Base-by-base conservation (phyloP, 2,888 invertebrate species). In the Trichogramma evanescens region DNA sequence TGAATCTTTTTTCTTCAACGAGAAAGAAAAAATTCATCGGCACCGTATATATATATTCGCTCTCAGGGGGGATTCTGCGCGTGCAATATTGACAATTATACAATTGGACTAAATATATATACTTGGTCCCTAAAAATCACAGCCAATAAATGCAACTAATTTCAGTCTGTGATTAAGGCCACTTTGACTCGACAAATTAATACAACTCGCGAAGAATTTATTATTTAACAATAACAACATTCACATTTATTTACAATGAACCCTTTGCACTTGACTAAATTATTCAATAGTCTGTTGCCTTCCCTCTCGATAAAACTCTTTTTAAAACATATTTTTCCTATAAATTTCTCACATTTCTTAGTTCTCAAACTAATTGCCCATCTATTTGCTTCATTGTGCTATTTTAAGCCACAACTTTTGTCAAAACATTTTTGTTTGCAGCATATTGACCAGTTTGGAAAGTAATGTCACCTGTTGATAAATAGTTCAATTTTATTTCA, bases 111-210 rank as follows among this genome's bases (percentile, higher is more conserved):
- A 26, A 26, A 26, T 26, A 26, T 26, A 26, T 26, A 54, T n/a
- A 51, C 52, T 77, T 78, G 78, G 77, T 77, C 77, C 77, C 74
- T 74, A 76, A 70, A 67, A 72, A 73, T 77, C 78, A 78, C 78
- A 78, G 78, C 77, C 78, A 72, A 73, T 73, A 76, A 77, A 77
- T 77, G 76, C 76, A 76, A 74, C 69, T 68, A 74, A 74, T 72
- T 67, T 63, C 65, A 69, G 66, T 68, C 66, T 67, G 67, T 66
- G 66, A 67, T 69, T 66, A 69, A 69, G 68, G 69, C 67, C 68
- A 67, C 68, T 67, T 63, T 66, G 65, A 67, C 61, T 59, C 49
- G 62, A 45, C 45, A 45, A 45, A 45, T 9, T 45, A 45, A 9
- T 26, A 26, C 7, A 7, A 9, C 44, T 44, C 9, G 44, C 44